A percentile compares a stretch with the other conserved stretches of the same genome.
These are phyloP conservation scores for Odontomyia ornata DNA, from an alignment of 2,888 invertebrate genomes.

Conservation along the genomic window DNA sequence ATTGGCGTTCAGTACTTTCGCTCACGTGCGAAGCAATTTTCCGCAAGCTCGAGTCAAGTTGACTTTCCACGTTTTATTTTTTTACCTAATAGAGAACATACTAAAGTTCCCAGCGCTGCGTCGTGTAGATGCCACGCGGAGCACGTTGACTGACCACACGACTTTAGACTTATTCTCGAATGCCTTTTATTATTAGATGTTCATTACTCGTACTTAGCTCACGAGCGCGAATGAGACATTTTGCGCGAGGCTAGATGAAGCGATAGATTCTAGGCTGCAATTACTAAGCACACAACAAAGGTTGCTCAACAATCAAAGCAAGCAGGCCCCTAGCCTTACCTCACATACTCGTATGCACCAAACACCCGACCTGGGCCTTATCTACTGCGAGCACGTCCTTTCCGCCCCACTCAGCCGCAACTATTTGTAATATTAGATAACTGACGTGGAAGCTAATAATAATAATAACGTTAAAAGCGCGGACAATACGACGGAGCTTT, in stretches of 20 bases:
- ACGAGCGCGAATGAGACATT: not conserved
- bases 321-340: not conserved
- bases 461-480: not conserved
- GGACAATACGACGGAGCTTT: not conserved
- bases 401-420: not conserved
- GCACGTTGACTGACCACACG: slow-evolving; percentile 24
- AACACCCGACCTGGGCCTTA: not conserved
- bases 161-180: slow-evolving; percentile 17
- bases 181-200: slow-evolving; percentile 22
- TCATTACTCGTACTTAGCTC: not conserved
- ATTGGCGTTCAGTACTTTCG: not conserved
- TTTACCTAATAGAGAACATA: not conserved
- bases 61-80: slow-evolving; percentile 25
- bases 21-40: slow-evolving; percentile 26
- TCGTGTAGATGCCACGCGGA: slow-evolving; percentile 3
- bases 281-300: not conserved
- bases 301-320: not conserved
- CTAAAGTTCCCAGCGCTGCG: not conserved
- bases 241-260: not conserved
- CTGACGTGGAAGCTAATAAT: slow-evolving; percentile 25
- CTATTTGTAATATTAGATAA: slow-evolving; percentile 6
- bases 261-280: not conserved
- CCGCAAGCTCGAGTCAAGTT: not conserved
- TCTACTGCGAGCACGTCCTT: not conserved
- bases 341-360: no score